Base-by-base conservation (phyloP, 1,140 invertebrate genomes). In the Caerostris darwini region DNA sequence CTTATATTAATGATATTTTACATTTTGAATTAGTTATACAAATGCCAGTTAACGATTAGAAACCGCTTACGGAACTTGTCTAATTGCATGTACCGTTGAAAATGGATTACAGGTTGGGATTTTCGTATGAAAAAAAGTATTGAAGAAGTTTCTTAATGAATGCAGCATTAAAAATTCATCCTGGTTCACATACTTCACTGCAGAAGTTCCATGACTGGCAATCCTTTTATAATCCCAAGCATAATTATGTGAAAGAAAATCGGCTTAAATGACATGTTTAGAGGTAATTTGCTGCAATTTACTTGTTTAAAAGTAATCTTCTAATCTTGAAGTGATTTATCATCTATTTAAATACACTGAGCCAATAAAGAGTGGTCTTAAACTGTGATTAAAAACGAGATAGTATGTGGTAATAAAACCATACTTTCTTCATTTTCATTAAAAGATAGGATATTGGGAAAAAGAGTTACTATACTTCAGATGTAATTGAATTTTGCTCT, bases 201-300 rank as follows among this genome's bases (percentile, higher is more conserved):
- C 0, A 5, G 34, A 77, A 7, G 34, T 8, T 6, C 7, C 1
- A 56, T 58, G 0, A 85, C 57, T 5, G 8, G 56, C n/a, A 59
- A n/a, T 85, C 19, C 17, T 59, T 58, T 85, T 67, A 50, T 88
- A 88, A 67, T 88, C 86, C 61, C 64, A 34, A 17, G 12, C 5
- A 88, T 88, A 88, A 90, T 90, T 90, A 90, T 50, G n/a, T 58
- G 64, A 90, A 90, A 90, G 88, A 56, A 90, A 69, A 34, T 90
- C 64, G 57, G 53, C 88, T 19, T 19, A 12, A 90, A 77, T 90
- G 88, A 90, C 88, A 90, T 90, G 88, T 90, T 90, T 90, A 57
- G 67, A 8, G 64, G 67, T 90, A 90, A 90, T 90, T 90, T 90
- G 53, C 6, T 14, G 88, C 56, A 69, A 77, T 90, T 90, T 90